Percentiles rank a stretch among this genome's conserved stretches.
These are phyloP conservation scores for Bubo scandiacus DNA, from an alignment of 2,113 vertebrate species.

Conservation along the genomic window DNA sequence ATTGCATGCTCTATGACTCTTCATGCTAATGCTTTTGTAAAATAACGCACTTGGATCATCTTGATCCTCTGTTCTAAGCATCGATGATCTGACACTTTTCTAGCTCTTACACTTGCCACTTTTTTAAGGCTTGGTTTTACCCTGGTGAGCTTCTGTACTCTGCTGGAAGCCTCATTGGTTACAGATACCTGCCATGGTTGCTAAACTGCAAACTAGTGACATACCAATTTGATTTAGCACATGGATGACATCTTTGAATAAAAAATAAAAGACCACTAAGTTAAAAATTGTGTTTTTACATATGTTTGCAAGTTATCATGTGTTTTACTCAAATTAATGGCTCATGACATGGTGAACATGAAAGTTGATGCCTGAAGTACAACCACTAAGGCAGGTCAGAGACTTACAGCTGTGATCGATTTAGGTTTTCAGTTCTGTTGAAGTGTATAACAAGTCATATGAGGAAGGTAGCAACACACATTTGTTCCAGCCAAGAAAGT, in stretches of 20 bases:
- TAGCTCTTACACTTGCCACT: neutral
- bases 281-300: accelerated
- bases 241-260: neutral
- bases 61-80: neutral
- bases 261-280: neutral
- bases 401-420: neutral
- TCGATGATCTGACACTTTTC: neutral
- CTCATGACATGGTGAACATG: neutral
- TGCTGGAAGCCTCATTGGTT: neutral
- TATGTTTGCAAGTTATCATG: neutral
- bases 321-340: neutral
- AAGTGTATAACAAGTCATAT: neutral
- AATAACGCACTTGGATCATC: neutral
- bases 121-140: neutral
- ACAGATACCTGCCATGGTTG: neutral
- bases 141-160: neutral
- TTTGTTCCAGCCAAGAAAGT: neutral
- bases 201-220: neutral
- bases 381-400: neutral
- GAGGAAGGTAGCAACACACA: neutral
- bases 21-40: neutral
- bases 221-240: neutral
- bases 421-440: neutral
- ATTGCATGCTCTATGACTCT: neutral
- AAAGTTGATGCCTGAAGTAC: neutral